These are phyloP conservation scores for Larimichthys crocea DNA, from an alignment of 2,113 vertebrate species.

Conservation along the genomic window DNA sequence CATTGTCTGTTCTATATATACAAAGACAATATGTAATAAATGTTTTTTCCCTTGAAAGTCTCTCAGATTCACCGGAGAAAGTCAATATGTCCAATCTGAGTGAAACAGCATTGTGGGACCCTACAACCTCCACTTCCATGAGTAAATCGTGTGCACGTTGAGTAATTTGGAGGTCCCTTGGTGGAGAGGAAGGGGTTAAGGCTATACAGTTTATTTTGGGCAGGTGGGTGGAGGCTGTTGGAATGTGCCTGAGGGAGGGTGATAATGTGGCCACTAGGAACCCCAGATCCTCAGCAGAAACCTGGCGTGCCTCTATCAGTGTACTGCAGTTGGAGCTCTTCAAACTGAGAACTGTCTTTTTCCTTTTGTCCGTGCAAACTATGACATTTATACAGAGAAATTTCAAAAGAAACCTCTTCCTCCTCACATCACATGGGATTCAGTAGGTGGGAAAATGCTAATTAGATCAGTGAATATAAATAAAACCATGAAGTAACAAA, in stretches of 20 bases:
- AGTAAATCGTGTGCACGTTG: background rate
- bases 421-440: background rate
- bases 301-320: slow-evolving; percentile 72
- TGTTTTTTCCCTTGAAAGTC: background rate
- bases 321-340: slow-evolving; percentile 67
- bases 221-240: slow-evolving; percentile 84
- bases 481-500: background rate
- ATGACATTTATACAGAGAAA: background rate
- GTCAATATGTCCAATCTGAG: background rate
- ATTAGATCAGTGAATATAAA: background rate
- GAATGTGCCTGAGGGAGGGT: slow-evolving; percentile 85
- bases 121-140: background rate
- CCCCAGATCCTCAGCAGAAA: slow-evolving; percentile 74
- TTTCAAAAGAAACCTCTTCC: background rate
- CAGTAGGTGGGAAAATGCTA: background rate
- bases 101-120: background rate
- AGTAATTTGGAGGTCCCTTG: slow-evolving; percentile 12
- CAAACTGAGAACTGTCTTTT: slow-evolving; percentile 61
- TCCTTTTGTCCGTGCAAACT: too few species aligned
- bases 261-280: slow-evolving; percentile 83
- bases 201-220: slow-evolving; percentile 83
- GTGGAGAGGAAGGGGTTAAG: slow-evolving; percentile 78
- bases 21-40: background rate
- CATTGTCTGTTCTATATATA: background rate
- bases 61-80: background rate